phyloP scores from a whole-genome alignment of 2,113 vertebrate species.

The Gallinago jamesoni region DNA sequence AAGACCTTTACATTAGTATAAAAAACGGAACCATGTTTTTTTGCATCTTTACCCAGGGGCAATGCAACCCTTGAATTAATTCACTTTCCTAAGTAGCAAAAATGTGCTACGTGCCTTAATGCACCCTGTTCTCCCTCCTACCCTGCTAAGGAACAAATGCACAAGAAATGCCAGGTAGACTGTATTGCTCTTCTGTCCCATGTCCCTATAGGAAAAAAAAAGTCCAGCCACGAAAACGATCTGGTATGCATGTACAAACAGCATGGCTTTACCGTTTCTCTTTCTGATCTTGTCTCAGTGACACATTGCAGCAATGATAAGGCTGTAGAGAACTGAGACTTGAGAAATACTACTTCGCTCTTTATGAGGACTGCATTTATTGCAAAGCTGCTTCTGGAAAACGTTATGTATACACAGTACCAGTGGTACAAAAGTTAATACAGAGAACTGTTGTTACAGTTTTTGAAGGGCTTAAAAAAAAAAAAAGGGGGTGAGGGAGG shows the following conservation, averaged over 20 bases:
- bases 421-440: neutral
- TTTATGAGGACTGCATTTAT: neutral
- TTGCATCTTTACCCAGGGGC: neutral
- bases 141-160: neutral
- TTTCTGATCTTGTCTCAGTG: neutral
- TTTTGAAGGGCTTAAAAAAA: constrained; percentile 15
- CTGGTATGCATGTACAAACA: neutral
- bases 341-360: neutral
- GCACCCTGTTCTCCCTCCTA: neutral
- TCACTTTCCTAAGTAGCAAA: neutral
- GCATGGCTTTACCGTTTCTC: neutral
- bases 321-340: neutral
- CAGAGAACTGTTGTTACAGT: neutral
- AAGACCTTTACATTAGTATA: neutral
- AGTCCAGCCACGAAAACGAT: neutral
- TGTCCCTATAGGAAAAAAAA: neutral
- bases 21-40: neutral
- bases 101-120: neutral
- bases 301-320: neutral
- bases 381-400: neutral
- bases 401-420: neutral
- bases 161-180: neutral
- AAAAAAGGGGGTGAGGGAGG: neutral
- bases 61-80: neutral
- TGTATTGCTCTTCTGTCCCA: neutral